Base-by-base conservation (phyloP, 30 jellyfish, hydroid and myxozoan species). In the Chironex yamaguchii region DNA sequence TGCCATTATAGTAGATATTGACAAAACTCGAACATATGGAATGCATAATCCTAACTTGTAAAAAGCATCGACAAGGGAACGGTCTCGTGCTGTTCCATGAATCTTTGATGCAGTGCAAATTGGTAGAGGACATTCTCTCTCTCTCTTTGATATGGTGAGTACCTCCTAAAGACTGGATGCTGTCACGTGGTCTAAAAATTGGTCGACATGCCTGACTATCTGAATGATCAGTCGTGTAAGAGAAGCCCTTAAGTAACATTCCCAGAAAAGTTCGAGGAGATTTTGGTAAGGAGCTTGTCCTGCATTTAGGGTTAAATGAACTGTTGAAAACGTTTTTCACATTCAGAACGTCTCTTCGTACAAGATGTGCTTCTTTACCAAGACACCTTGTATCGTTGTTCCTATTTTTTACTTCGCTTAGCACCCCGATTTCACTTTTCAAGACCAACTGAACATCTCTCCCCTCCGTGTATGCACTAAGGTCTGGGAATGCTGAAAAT, bases 81-180 rank as follows among this genome's bases (percentile, higher is more conserved):
- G 66, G 33, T 52, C 81, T 42, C 82, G 32, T 25, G 78, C 34
- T 34, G 54, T 36, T 29, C 82, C 79, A 36, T 76, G 82, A 52
- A 76, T 25, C 52, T 24, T 26, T n/a, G 20, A 54, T 28, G 66
- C 89, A 29, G 64, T 76, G 58, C 58, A 76, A 32, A 76, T 34
- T 30, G 89, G 82, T 23, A 76, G 89, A 17, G 88, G 88, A 52
- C 66, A 25, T 64, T 76, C 85, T n/a, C n/a, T n/a, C n/a, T 71
- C 73, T 34, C 26, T n/a, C 17, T 54, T 58, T 76, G 26, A 62
- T n/a, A 36, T 73, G 86, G 17, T 50, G 21, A 36, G 86, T 54
- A 22, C 65, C 30, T 66, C 79, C 63, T 66, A 14, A 24, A 63
- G 79, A 25, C 79, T 52, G 23, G 79, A 20, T 58, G 51, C 81